Base-by-base conservation (phyloP, 2,888 invertebrate genomes). In the Seira ritae region DNA sequence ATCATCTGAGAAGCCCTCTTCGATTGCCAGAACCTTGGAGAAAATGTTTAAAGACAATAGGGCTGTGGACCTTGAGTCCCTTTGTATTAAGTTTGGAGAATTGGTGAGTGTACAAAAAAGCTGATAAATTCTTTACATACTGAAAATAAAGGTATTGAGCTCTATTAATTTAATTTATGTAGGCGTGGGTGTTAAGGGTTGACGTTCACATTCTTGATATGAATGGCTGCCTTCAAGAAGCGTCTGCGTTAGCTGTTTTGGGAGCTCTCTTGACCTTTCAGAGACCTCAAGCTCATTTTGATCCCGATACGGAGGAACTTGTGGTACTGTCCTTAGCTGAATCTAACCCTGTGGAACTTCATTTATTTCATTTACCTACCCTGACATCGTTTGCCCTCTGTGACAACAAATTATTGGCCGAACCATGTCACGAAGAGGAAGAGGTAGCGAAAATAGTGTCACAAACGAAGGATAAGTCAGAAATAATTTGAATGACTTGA, bases 41-140 rank as follows among this genome's bases (percentile, higher is more conserved):
- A 73, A 80, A 66, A 72, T 87, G 69, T 88, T 88, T 46, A 88
- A 87, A 70, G 88, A 88, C 50, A 85, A 88, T 71, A 69, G 85
- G 19, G 88, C 87, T 17, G 73, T 88, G 6, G 88, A 88, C 69
- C 65, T 88, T 68, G 88, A 87, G 55, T 87, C 87, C 10, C 76
- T 88, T 3, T 88, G 88, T 66, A 86, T 88, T n/a, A 87, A 87
- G 37, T 88, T 87, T 85, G 88, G 87, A 17, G 88, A 88, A 76
- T 84, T 87, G 80, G 88, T 88, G 65, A 55, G 77, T 24, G 3
- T 37, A 60, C 31, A 19, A 20, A n/a, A 46, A 19, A 12, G 12
- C 2, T 62, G 12, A 42, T 67, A n/a, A 42, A 31, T 12, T n/a
- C n/a, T n/a, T n/a, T n/a, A n/a, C n/a, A 4, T 42, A 3, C 15